phyloP scores from a whole-genome alignment of 2,888 invertebrate genomes.

The Rapana venosa region DNA sequence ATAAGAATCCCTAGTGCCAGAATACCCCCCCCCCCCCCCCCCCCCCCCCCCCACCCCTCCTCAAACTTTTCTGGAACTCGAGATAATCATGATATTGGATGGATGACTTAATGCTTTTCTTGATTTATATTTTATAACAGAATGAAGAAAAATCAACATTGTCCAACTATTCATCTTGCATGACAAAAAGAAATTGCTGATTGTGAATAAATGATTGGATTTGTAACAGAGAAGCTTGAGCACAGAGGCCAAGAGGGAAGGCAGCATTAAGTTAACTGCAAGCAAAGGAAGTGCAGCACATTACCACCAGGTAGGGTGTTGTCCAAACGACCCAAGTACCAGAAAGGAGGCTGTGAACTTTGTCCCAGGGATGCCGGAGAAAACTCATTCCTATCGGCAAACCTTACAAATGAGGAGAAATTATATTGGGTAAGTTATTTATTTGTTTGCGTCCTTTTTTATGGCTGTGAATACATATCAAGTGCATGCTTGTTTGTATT shows the following conservation, averaged over 20 bases:
- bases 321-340: neutral
- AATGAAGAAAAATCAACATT: no score
- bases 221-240: neutral
- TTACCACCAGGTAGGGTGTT: neutral
- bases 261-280: neutral
- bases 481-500: neutral
- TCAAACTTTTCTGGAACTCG: no score
- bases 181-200: neutral
- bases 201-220: neutral
- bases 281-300: neutral
- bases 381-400: slow-evolving; percentile 54
- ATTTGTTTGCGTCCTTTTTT: neutral
- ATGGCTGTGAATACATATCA: neutral
- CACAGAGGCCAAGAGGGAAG: no score
- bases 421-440: slow-evolving; percentile 58
- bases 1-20: no score
- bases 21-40: no score
- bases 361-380: slow-evolving; percentile 53
- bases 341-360: neutral
- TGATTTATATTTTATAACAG: no score
- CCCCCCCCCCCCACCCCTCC: no score
- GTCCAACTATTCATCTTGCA: no score
- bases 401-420: slow-evolving; percentile 59
- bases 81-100: no score
- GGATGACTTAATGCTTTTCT: no score